Base-by-base conservation (phyloP, 2,113 vertebrate species). In the Maccullochella peelii region DNA sequence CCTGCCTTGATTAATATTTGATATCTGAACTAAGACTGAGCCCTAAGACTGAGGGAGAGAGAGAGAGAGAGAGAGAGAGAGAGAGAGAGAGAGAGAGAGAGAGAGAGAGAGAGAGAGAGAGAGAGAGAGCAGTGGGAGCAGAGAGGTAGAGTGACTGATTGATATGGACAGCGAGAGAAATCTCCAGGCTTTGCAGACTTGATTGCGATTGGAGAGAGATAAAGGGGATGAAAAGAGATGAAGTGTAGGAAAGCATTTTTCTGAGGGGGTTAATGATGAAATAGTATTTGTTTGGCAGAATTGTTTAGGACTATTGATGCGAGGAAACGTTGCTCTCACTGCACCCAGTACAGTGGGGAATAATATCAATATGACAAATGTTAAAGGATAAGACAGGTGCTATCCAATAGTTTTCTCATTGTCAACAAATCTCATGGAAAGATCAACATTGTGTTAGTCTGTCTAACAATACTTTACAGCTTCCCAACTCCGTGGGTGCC, bases 1-100 rank as follows among this genome's bases (percentile, higher is more conserved):
- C 82, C 82, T 83, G 66, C 73, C 73, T 63, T 75, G 66, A 89
- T 92, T 86, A 91, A 92, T 92, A 88, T 93, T 92, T 92, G 69
- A 93, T 90, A 86, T 86, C 83, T 88, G 81, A 86, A 92, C 83
- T 76, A 70, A 85, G 84, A 82, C 63, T 80, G 57, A 80, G 80
- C 80, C 55, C 59, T 14, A 44, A 44, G 44, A 44, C 44, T 44
- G 12, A 44, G 44, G 11, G 44, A 69, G 38, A 44, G 50, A 83
- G 78, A 73, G 44, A 9, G 10, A 8, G 33, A 58, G 71, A 70
- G 52, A 79, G 42, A 9, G 10, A 8, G 33, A 58, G 71, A 70
- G 52, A 79, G 42, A 9, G 10, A 8, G 33, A 58, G 71, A 70
- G 52, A 79, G 61, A 75, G 52, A 79, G 42, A 72, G 38, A 44